Conservation (phyloP, 2,888 invertebrate species). For the Eupithecia subumbrata region DNA sequence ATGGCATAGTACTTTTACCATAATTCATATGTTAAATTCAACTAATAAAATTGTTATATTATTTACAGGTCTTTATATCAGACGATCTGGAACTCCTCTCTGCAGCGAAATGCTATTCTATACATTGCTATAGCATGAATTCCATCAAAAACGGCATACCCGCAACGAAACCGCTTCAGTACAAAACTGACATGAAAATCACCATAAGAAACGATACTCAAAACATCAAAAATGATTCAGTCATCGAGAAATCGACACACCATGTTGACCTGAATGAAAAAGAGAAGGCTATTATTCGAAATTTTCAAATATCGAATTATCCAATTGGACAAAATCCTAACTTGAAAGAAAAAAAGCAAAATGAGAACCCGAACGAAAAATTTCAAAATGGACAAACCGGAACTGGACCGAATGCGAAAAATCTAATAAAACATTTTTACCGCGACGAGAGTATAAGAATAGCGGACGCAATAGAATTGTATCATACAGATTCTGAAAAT, state of each 20-base stretch:
- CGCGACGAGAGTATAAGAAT: not conserved
- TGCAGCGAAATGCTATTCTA: constrained; percentile 45
- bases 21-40: not conserved
- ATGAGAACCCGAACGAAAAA: no score
- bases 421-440: not conserved
- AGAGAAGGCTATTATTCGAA: constrained; percentile 18
- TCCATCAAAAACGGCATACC: constrained; percentile 49
- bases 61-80: constrained; percentile 56
- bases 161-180: constrained; percentile 21
- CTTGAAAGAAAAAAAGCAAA: no score
- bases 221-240: constrained; percentile 4
- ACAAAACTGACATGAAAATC: constrained; percentile 28
- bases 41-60: not conserved
- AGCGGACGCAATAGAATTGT: not conserved
- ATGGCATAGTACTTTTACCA: no score
- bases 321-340: not conserved
- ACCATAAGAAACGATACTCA: constrained; percentile 33
- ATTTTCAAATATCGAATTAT: not conserved
- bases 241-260: not conserved
- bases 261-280: constrained; percentile 17
- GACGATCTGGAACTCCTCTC: constrained; percentile 48
- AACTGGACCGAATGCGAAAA: not conserved
- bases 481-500: not conserved
- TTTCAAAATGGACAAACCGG: no score
- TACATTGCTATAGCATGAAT: constrained; percentile 48